Base-by-base conservation (phyloP, 2,113 vertebrate genomes). In the Tichodroma muraria region DNA sequence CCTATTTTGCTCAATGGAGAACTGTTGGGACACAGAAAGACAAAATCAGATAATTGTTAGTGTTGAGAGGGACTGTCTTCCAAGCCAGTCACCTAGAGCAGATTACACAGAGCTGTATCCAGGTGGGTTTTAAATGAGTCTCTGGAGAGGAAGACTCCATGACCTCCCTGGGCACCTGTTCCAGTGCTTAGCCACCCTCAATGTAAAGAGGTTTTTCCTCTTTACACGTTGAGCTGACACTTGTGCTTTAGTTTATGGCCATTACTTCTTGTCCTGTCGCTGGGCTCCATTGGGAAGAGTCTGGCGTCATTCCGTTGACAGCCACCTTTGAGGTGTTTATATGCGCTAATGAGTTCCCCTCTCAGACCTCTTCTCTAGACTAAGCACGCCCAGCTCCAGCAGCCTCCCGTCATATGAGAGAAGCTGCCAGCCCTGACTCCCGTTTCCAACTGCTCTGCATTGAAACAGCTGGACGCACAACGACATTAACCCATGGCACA, bases 401-500 rank as follows among this genome's bases (percentile, higher is more conserved):
- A 70, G 49, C 7, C 40, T 54, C 20, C 69, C 21, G 40, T 49
- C 9, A 4, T 13, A 21, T 1, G 47, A 53, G 20, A 25, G 65
- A 9, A 31, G 30, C 14, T 11, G 35, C 27, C 12, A 7, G 28
- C 33, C 6, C 50, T 1, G 42, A 9, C 69, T 63, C 30, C 13
- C 21, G 1, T 15, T 60, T 27, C 38, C 66, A 49, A 6, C 21
- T 1, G 21, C 15, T 54, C 40, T 31, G 66, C 37, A 4, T 47
- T 22, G 15, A 31, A n/a, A 23, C 71, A 15, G 25, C n/a, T 13
- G 53, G 6, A 44, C 72, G 31, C 2, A 15, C 50, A 11, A 18
- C 5, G 8, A 13, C 47, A 31, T 3, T 16, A 9, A 33, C 16
- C 31, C 2, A 7, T 0, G 45, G 24, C 47, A 27, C 44, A 23